A percentile compares a stretch with the other conserved stretches of the same genome.
Conservation (phyloP, 2,888 invertebrate genomes). For the Dastarcus helophoroides region DNA sequence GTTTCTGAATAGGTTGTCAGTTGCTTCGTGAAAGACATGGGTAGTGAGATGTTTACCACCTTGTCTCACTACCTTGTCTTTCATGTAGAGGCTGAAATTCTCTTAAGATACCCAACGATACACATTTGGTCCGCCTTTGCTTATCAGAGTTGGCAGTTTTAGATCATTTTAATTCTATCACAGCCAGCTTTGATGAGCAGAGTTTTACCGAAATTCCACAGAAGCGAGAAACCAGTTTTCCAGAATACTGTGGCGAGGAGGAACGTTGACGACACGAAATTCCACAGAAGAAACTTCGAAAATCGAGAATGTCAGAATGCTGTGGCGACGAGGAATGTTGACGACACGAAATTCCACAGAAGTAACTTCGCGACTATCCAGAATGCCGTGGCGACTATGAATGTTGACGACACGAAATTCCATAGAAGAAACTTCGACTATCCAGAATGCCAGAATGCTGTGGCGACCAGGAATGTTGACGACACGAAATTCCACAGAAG, state of each 20-base stretch:
- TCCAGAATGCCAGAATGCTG: no score
- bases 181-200: slow-evolving; percentile 95
- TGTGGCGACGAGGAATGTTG: no score
- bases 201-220: slow-evolving; percentile 40
- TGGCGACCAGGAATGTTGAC: no score
- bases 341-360: no score
- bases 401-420: no score
- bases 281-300: no score
- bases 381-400: no score
- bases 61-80: slow-evolving; percentile 98
- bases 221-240: slow-evolving; percentile 6
- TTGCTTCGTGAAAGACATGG: slow-evolving; percentile 89
- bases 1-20: slow-evolving; percentile 14
- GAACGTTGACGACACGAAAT: no score
- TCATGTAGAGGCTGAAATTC: slow-evolving; percentile 56
- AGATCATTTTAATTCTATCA: slow-evolving; percentile 64
- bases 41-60: slow-evolving; percentile 85
- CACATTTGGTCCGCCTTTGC: slow-evolving; percentile 26
- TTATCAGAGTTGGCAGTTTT: slow-evolving; percentile 55
- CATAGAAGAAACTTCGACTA: no score
- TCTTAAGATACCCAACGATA: slow-evolving; percentile 2
- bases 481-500: no score
- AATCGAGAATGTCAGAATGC: no score
- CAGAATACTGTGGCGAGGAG: slow-evolving; percentile 23
- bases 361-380: no score